These are phyloP conservation scores for Colossoma macropomum DNA, from an alignment of 2,113 vertebrate genomes.

Conservation along the genomic window DNA sequence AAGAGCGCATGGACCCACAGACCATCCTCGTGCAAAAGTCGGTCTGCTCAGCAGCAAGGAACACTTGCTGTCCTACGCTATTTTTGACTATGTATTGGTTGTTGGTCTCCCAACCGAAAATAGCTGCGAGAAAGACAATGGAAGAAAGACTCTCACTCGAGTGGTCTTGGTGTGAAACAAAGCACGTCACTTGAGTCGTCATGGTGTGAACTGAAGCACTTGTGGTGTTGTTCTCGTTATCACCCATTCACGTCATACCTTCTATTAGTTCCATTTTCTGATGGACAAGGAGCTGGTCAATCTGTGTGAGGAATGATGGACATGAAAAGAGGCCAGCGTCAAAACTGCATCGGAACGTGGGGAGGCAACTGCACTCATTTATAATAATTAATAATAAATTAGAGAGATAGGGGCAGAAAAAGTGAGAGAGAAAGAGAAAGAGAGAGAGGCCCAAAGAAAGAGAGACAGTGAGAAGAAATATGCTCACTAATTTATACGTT, in stretches of 20 bases:
- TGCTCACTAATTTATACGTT: too few species aligned
- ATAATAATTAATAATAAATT: too few species aligned
- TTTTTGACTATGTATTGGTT: constrained; percentile 86
- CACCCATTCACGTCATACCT: constrained; percentile 68
- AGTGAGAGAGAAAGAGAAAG: too few species aligned
- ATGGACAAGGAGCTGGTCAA: constrained; percentile 86
- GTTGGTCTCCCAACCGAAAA: constrained; percentile 79
- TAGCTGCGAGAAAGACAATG: constrained; percentile 62
- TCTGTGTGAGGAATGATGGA: constrained; percentile 66
- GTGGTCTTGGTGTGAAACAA: too few species aligned
- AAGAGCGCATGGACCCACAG: constrained; percentile 77
- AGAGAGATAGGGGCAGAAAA: too few species aligned
- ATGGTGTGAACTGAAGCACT: background rate
- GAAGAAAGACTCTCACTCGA: constrained; percentile 10
- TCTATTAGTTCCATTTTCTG: constrained; percentile 86
- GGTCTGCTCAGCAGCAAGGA: constrained; percentile 79
- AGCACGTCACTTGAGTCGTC: too few species aligned
- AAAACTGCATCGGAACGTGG: background rate
- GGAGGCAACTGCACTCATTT: too few species aligned
- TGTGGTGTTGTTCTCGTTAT: background rate
- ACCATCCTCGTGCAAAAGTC: constrained; percentile 73
- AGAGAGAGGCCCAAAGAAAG: too few species aligned
- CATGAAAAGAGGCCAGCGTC: background rate
- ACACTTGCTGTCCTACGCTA: constrained; percentile 78
- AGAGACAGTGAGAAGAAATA: too few species aligned